phyloP scores from a whole-genome alignment of 1,140 invertebrate genomes.

The Drosophila watanabei region DNA sequence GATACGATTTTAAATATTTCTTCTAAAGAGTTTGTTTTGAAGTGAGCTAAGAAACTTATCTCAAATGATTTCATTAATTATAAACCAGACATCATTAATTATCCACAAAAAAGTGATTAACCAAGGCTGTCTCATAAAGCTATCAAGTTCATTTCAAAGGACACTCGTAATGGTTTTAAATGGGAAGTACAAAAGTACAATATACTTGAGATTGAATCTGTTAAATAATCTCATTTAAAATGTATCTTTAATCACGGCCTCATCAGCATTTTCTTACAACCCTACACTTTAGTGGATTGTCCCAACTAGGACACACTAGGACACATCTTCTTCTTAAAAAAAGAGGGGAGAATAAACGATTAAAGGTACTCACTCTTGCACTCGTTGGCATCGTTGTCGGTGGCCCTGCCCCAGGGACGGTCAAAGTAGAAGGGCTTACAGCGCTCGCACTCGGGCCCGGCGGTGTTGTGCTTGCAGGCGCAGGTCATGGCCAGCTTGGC shows the following conservation, averaged over 20 bases:
- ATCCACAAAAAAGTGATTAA: conserved; percentile 1
- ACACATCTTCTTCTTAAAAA: not conserved
- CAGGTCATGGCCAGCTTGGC: conserved; percentile 89
- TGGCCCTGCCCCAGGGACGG: conserved; percentile 98
- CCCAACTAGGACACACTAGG: too few species aligned
- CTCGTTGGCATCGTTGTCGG: conserved; percentile 97
- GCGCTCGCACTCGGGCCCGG: conserved; percentile 98
- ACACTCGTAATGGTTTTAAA: too few species aligned
- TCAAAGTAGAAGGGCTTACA: conserved; percentile 99
- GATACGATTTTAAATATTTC: not conserved
- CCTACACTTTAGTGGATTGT: not conserved
- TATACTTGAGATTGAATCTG: not conserved
- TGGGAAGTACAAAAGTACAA: not conserved
- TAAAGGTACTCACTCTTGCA: conserved; percentile 94
- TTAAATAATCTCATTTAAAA: not conserved
- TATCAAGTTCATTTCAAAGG: not conserved
- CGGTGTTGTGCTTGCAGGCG: conserved; percentile 99
- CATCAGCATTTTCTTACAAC: too few species aligned
- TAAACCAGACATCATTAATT: not conserved
- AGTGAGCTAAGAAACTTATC: not conserved
- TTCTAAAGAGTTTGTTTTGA: not conserved
- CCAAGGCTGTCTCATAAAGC: not conserved
- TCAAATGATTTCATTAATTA: conserved; percentile 2
- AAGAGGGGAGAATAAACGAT: not conserved
- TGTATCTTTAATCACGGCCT: not conserved